Evolutionary conservation across 2,888 invertebrate species (phyloP).

Genomic region (Pteria penguin): DNA sequence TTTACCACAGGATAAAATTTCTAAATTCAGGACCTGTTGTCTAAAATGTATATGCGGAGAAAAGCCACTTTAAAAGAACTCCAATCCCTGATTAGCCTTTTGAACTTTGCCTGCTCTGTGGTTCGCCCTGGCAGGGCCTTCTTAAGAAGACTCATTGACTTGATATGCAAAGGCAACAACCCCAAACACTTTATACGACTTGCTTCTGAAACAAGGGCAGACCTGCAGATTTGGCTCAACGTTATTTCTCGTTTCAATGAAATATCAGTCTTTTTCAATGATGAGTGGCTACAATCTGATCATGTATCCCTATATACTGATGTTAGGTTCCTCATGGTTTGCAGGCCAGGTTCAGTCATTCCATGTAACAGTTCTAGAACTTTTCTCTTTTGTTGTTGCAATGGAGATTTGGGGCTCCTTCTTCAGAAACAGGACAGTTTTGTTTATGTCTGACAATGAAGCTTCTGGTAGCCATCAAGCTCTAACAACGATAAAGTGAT

Average conservation of each 20-base stretch:
- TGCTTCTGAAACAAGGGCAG: neutral
- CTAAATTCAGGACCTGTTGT: neutral
- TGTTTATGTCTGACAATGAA: constrained; percentile 23
- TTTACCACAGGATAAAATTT: constrained; percentile 1
- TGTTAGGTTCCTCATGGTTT: too few species aligned
- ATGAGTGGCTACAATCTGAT: constrained; percentile 7
- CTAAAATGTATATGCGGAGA: neutral
- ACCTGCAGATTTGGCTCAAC: neutral
- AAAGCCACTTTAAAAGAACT: constrained; percentile 7
- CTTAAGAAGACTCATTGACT: neutral
- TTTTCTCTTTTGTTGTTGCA: constrained; percentile 13
- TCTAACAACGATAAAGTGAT: constrained; percentile 13
- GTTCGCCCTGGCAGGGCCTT: constrained; percentile 19
- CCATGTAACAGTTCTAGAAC: constrained; percentile 10
- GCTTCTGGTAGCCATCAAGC: too few species aligned
- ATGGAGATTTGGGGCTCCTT: constrained; percentile 1
- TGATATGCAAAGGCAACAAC: neutral
- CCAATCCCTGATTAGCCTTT: constrained; percentile 22
- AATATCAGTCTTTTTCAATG: constrained; percentile 7
- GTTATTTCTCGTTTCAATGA: constrained; percentile 16
- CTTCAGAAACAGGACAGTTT: neutral
- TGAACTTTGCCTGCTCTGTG: constrained; percentile 15
- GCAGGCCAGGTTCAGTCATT: neutral
- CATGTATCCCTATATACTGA: constrained; percentile 17
- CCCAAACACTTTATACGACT: constrained; percentile 2